These are phyloP conservation scores for Chrysemys picta DNA, from an alignment of 2,113 vertebrate species.

Conservation along the genomic window DNA sequence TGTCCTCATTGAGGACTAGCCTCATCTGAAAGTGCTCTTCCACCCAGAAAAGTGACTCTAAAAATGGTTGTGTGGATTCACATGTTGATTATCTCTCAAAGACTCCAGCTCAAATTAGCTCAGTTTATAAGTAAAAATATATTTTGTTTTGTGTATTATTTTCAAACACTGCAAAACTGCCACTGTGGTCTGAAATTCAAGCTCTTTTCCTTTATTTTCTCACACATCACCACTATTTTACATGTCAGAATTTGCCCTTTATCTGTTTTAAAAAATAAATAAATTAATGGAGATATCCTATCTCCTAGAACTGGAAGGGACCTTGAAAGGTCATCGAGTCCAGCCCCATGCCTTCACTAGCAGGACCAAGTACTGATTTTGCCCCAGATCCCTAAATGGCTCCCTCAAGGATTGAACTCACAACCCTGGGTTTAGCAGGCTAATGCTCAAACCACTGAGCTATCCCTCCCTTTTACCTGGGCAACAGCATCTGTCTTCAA, in stretches of 20 bases:
- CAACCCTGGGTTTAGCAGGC: no score
- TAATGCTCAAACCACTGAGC: no score
- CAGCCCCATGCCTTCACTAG: no score
- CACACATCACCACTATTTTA: not conserved
- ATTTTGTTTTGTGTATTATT: not conserved
- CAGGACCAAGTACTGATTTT: no score
- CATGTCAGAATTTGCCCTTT: not conserved
- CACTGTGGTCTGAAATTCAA: not conserved
- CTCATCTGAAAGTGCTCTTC: constrained; percentile 45
- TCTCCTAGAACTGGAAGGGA: no score
- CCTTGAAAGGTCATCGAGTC: no score
- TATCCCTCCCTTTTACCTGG: not conserved
- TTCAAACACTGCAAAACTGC: not conserved
- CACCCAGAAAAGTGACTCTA: not conserved
- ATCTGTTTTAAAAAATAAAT: not conserved
- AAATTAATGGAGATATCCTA: no score
- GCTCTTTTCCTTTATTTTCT: not conserved
- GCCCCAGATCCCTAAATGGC: no score
- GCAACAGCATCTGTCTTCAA: not conserved
- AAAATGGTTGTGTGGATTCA: not conserved
- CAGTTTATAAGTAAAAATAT: not conserved
- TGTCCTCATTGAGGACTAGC: not conserved
- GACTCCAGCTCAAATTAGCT: not conserved
- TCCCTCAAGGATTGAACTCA: no score
- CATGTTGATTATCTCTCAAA: not conserved